Evolutionary conservation across 1,140 invertebrate species (phyloP), one percentile per base, ranked within the genome.

Genomic region (Drosophila kanapiae): DNA sequence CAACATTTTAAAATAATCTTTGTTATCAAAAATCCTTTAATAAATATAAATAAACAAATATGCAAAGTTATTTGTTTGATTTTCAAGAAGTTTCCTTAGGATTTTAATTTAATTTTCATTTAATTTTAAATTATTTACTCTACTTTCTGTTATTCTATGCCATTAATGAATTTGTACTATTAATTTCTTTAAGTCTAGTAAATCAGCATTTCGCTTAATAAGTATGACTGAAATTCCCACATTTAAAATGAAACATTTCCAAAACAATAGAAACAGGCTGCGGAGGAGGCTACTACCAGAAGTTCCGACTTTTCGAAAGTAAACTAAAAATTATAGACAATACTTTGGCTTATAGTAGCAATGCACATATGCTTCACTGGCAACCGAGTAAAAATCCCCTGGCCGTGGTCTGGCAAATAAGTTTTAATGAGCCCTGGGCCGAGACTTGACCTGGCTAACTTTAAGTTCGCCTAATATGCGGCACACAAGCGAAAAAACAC

Each of bases 381-480:
- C 51, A 43, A 38, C 29, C 18, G 18, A 65, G 59, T 29, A 51
- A 84, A 85, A 84, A 76, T 84, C 68, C n/a, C 62, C 60, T 18
- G 69, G 33, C 29, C 38, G 53, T 49, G 47, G 16, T 47, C 29
- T 48, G 69, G 47, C 33, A 65, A 47, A 48, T 49, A 86, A 86
- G 79, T 87, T 86, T 82, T 87, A 87, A 86, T 86, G 82, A 87
- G 82, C 53, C 65, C 35, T 29, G 82, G 62, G 43, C 83, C 47
- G 38, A 59, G 62, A 63, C 68, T 59, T 60, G 77, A 68, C 80
- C 70, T 79, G 57, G 38, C 70, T 51, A 72, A 74, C 70, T 72
- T 74, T 74, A 72, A 74, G 33, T 60, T 37, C 54, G 45, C 43
- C 70, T 80, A 80, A 85, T 77, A 80, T 68, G 71, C 71, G 60